Evolutionary conservation across 2,888 invertebrate species (phyloP).

Genomic region (Mesodorylaimus sp.): DNA sequence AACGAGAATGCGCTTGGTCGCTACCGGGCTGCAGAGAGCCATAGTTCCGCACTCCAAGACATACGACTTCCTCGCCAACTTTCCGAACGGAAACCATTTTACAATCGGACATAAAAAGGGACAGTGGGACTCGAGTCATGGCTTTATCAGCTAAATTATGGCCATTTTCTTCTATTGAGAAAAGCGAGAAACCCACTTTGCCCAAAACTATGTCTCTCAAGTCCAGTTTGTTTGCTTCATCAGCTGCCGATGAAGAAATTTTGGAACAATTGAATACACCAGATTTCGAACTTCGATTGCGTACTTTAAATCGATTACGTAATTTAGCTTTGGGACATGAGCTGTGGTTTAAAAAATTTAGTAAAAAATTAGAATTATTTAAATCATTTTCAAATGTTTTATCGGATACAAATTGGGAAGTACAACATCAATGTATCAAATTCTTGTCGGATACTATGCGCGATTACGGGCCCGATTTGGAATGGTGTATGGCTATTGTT

Average conservation of each 20-base stretch:
- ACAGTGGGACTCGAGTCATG: no score
- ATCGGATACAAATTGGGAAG: conserved; percentile 35
- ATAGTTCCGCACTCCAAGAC: no score
- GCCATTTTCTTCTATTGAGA: no score
- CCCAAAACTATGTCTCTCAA: no score
- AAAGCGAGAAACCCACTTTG: no score
- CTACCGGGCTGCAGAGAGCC: no score
- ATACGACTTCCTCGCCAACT: no score
- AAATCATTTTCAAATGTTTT: conserved; percentile 31
- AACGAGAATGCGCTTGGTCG: no score
- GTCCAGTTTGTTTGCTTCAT: no score
- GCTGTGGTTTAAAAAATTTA: conserved; percentile 1
- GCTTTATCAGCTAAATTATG: no score
- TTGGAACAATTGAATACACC: neutral
- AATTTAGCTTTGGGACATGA: neutral
- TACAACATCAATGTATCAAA: conserved; percentile 34
- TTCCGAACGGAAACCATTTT: no score
- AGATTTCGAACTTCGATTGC: neutral
- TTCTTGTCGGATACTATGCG: conserved; percentile 20
- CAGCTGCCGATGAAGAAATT: neutral
- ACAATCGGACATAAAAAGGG: no score
- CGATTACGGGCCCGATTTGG: conserved; percentile 28
- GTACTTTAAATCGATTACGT: neutral
- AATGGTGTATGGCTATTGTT: conserved; percentile 31
- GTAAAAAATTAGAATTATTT: conserved; percentile 21